A percentile compares a stretch with the other conserved stretches of the same genome.
These are phyloP conservation scores for Eclectus roratus DNA, from an alignment of 2,113 vertebrate genomes.

Conservation along the genomic window DNA sequence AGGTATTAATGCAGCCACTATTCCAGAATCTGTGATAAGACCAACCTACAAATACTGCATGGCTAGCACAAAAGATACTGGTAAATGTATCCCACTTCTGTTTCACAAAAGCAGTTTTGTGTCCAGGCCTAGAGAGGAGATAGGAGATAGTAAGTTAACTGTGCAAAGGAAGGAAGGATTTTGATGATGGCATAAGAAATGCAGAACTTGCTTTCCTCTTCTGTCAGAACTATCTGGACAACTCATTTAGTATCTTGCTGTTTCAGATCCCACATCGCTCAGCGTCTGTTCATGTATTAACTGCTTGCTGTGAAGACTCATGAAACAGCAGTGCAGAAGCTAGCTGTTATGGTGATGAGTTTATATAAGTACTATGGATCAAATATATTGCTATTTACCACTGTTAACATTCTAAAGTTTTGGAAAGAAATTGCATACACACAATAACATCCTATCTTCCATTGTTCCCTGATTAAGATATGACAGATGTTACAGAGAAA, in stretches of 20 bases:
- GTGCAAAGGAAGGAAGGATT: not conserved
- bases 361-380: not conserved
- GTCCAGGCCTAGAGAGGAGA: not conserved
- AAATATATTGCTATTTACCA: not conserved
- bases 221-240: not conserved
- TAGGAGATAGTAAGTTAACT: not conserved
- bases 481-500: not conserved
- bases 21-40: not conserved
- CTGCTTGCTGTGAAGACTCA: not conserved
- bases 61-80: no score
- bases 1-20: not conserved
- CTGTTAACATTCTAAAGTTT: not conserved
- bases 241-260: not conserved
- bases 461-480: not conserved
- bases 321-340: not conserved
- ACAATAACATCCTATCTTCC: not conserved
- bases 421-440: not conserved
- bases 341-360: not conserved
- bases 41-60: not conserved
- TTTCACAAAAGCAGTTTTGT: not conserved
- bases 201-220: not conserved
- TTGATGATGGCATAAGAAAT: not conserved
- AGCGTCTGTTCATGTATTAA: accelerated
- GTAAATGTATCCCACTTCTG: not conserved
- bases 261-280: not conserved